Evolutionary conservation across 1,140 invertebrate species (phyloP).

Genomic region (Choristoneura fumiferana): DNA sequence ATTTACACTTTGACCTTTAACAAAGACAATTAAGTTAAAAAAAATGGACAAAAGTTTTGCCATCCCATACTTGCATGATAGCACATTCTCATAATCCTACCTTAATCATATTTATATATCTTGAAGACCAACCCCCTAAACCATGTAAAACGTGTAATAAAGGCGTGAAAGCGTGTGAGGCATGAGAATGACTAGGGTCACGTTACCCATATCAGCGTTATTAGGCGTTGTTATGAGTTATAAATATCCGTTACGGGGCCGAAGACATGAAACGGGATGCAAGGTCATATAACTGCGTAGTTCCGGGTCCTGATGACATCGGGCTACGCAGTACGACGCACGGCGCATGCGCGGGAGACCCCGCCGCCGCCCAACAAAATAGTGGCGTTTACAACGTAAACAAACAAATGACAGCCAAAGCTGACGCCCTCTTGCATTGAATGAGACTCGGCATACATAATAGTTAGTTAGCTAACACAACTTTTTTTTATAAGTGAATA

Average conservation of each 20-base stretch:
- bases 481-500: too few relatives aligned
- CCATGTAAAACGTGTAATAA: slow-evolving; percentile 8
- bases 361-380: slow-evolving; percentile 8
- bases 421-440: not conserved
- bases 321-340: slow-evolving; percentile 8
- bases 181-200: slow-evolving; percentile 2
- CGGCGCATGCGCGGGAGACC: slow-evolving; percentile 44
- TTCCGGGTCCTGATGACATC: slow-evolving; percentile 21
- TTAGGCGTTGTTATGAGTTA: slow-evolving; percentile 25
- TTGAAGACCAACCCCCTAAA: not conserved
- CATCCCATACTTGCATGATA: too few relatives aligned
- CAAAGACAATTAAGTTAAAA: too few relatives aligned
- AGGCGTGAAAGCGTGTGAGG: slow-evolving; percentile 12
- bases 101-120: too few relatives aligned
- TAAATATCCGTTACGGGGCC: slow-evolving; percentile 23
- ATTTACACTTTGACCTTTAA: too few relatives aligned
- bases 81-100: too few relatives aligned
- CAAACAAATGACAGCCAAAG: slow-evolving; percentile 2
- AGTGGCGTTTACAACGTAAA: slow-evolving; percentile 16
- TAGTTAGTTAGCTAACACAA: too few relatives aligned
- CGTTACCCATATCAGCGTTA: slow-evolving; percentile 18
- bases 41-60: too few relatives aligned
- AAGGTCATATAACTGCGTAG: slow-evolving; percentile 52
- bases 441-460: too few relatives aligned
- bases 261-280: slow-evolving; percentile 30